Base-by-base conservation (phyloP, 2,797 vertebrate species). In the Coreius guichenoti region DNA sequence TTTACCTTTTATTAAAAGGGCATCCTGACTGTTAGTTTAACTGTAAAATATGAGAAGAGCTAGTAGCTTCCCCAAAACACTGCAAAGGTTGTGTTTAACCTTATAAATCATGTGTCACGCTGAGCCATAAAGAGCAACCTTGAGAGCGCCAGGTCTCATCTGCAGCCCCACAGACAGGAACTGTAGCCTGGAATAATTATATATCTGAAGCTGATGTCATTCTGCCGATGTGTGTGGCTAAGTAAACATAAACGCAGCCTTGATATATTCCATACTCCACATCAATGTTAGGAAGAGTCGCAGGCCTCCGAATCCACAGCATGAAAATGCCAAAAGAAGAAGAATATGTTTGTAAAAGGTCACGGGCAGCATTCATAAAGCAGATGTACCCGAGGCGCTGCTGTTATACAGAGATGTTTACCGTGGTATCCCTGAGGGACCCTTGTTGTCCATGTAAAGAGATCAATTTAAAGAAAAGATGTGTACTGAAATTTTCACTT, bases 181-280 rank as follows among this genome's bases (percentile, higher is more conserved):
- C 91, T 91, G 88, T 87, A 91, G 92, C 90, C 92, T 93, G 92
- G 87, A 83, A 94, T 94, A 93, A 94, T 93, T 93, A 93, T 91
- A 92, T 86, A 92, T 92, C 90, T 92, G 91, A 92, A 93, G 89
- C 93, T 93, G 92, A 94, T 93, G 91, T 93, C 92, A 91, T 88
- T 88, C 69, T 86, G 90, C 92, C 91, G 88, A 91, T 92, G 88
- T 90, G 89, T 86, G 87, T 81, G 89, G 89, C 88, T n/a, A 56
- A 88, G 84, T 87, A 77, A 87, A 87, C 82, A 89, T 86, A 90
- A 84, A 91, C 79, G 83, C 83, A 81, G 79, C 26, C 43, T 65
- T 91, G 87, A 90, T 83, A 72, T 85, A 91, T 90, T 88, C 65
- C 86, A 84, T 74, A 67, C 86, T 92, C 78, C 87, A 51, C 86